Evolutionary conservation across 2,797 vertebrate species (phyloP).

Genomic region (Rallus crepitans): DNA sequence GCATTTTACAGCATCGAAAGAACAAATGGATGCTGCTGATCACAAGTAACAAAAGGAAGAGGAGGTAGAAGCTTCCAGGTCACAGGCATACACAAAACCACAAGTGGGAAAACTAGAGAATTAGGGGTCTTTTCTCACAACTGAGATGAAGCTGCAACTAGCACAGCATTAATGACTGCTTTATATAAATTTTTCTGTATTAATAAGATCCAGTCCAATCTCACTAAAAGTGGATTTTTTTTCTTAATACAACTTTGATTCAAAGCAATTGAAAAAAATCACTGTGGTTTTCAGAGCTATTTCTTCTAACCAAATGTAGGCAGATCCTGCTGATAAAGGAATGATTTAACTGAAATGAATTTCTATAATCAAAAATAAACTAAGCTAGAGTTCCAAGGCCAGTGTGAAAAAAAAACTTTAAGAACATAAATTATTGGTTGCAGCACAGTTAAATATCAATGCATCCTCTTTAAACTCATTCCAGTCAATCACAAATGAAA

Average conservation of each 20-base stretch:
- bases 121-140: neutral
- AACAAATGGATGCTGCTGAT: neutral
- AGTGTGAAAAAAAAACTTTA: conserved; percentile 53
- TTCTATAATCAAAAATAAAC: conserved; percentile 69
- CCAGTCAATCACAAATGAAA: conserved; percentile 66
- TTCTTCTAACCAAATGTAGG: conserved; percentile 61
- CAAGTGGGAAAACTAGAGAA: neutral
- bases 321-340: conserved; percentile 68
- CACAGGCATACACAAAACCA: neutral
- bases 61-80: neutral
- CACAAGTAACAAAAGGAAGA: neutral
- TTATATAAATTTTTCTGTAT: conserved; percentile 35
- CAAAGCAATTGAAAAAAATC: conserved; percentile 67
- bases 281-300: conserved; percentile 54
- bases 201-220: conserved; percentile 43
- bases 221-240: neutral
- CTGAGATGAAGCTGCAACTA: neutral
- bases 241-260: conserved; percentile 29
- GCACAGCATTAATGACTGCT: neutral
- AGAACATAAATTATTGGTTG: conserved; percentile 65
- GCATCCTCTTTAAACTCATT: conserved; percentile 71
- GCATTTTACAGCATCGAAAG: neutral
- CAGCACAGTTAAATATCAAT: conserved; percentile 66
- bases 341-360: conserved; percentile 64
- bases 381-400: conserved; percentile 39